Conservation (phyloP, 1,140 invertebrate species). For the Cydia strobilella region DNA sequence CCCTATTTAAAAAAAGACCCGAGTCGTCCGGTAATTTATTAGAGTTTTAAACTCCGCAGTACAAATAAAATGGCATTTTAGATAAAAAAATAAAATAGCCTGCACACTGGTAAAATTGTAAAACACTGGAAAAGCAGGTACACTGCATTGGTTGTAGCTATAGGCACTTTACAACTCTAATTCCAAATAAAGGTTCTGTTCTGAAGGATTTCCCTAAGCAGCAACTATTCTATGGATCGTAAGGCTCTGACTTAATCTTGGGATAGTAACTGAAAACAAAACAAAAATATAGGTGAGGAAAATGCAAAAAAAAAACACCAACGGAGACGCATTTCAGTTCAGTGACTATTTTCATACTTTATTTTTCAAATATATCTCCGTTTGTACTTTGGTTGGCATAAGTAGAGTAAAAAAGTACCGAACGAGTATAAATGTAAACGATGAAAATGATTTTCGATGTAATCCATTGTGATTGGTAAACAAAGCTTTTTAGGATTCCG, state of each 20-base stretch:
- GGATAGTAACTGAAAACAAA: not conserved
- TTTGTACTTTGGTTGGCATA: not conserved
- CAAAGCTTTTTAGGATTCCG: no score
- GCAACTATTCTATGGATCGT: not conserved
- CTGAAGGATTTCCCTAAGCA: not conserved
- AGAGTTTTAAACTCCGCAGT: not conserved
- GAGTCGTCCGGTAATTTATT: not conserved
- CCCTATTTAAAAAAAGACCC: not conserved
- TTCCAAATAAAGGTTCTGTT: not conserved
- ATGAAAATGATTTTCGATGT: conserved; percentile 38
- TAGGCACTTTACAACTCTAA: not conserved
- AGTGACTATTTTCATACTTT: no score
- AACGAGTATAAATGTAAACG: not conserved
- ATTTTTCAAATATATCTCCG: not conserved
- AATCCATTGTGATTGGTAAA: no score
- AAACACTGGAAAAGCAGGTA: no score
- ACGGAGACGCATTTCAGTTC: not conserved
- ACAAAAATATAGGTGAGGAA: conserved; percentile 3
- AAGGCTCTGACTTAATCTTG: conserved; percentile 13
- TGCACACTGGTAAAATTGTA: no score
- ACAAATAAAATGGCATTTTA: not conserved
- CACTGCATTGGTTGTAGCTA: not conserved
- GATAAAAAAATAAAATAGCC: no score
- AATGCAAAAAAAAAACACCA: not conserved
- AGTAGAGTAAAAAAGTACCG: not conserved